Percentiles rank a stretch among this genome's conserved stretches.
Evolutionary conservation across 2,113 vertebrate species (phyloP).

Genomic region (Myrmecobius fasciatus): DNA sequence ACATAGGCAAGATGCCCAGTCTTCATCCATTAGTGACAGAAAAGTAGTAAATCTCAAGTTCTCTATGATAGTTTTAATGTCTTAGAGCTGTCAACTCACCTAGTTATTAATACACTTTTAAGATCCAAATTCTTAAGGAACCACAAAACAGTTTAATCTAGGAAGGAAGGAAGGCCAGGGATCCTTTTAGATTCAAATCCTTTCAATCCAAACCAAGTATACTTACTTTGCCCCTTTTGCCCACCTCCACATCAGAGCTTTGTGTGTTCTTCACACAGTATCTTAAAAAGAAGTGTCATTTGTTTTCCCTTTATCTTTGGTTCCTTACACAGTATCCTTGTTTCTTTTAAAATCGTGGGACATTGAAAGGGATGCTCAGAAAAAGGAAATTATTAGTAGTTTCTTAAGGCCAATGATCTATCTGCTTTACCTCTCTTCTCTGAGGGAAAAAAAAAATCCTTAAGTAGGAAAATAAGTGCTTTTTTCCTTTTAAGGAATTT

Average conservation of each 20-base stretch:
- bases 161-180: not conserved
- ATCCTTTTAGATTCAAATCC: not conserved
- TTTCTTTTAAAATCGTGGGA: not conserved
- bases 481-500: not conserved
- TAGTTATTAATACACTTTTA: not conserved
- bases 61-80: not conserved
- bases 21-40: not conserved
- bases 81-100: not conserved
- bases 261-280: not conserved
- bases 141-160: not conserved
- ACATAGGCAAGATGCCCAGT: not conserved
- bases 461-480: not conserved
- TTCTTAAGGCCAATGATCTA: conserved; percentile 23
- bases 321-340: not conserved
- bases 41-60: not conserved
- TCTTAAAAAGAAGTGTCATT: not conserved
- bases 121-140: not conserved
- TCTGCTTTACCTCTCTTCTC: not conserved
- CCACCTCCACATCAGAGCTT: not conserved
- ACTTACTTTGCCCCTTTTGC: not conserved
- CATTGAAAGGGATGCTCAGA: not conserved
- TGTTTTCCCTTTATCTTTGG: not conserved
- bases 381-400: conserved; percentile 2
- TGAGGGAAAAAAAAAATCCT: not conserved
- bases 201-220: not conserved